These are phyloP conservation scores for Orgyia antiqua DNA, from an alignment of 2,888 invertebrate genomes.

Conservation along the genomic window DNA sequence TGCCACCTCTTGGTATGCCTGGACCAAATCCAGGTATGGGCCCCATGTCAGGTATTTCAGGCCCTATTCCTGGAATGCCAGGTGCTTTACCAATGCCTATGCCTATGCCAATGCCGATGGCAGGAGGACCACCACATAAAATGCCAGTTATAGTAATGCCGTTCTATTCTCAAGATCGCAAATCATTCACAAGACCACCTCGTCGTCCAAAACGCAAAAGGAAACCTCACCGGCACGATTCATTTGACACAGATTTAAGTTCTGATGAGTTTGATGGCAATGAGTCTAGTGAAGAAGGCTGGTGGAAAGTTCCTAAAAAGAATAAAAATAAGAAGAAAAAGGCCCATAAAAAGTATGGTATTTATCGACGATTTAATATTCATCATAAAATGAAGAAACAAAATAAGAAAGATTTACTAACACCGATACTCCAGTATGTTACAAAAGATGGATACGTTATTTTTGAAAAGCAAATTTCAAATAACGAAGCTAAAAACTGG, in stretches of 20 bases:
- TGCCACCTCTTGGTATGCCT: conserved; percentile 16
- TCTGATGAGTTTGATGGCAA: conserved; percentile 22
- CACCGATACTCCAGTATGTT: conserved; percentile 62
- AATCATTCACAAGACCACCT: conserved; percentile 28
- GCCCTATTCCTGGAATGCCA: conserved; percentile 8
- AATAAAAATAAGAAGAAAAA: conserved; percentile 12
- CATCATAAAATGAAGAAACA: conserved; percentile 22
- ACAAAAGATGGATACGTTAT: conserved; percentile 68
- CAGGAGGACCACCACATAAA: conserved; percentile 42
- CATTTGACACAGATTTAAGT: conserved; percentile 16
- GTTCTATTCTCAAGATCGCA: conserved; percentile 57
- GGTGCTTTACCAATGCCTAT: conserved; percentile 16
- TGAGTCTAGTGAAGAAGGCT: conserved; percentile 34
- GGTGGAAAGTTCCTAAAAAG: conserved; percentile 31
- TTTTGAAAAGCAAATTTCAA: conserved; percentile 59
- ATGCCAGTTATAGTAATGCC: conserved; percentile 70
- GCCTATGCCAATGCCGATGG: conserved; percentile 22
- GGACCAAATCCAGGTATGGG: conserved; percentile 16
- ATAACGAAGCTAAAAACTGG: conserved; percentile 60
- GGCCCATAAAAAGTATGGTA: conserved; percentile 19
- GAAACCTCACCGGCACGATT: conserved; percentile 9
- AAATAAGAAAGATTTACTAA: conserved; percentile 35
- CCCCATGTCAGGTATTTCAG: neutral
- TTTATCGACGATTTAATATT: conserved; percentile 21
- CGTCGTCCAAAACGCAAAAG: conserved; percentile 13